phyloP scores from a whole-genome alignment of 2,888 invertebrate genomes.

The Linyphia triangularis region DNA sequence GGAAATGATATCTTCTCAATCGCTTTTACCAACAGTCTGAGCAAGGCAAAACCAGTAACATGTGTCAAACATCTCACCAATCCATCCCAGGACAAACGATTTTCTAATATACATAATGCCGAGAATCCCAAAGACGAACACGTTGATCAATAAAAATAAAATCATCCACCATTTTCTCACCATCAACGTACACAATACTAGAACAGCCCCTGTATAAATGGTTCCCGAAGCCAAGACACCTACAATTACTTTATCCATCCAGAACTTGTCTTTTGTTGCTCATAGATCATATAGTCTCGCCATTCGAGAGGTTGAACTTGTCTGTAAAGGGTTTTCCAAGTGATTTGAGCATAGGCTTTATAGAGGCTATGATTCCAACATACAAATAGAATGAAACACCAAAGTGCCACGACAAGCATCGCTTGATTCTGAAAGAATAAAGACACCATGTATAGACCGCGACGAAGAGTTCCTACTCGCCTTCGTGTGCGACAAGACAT shows the following conservation, averaged over 20 bases:
- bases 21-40: too few relatives aligned
- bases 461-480: too few relatives aligned
- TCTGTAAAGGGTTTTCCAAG: slow-evolving; percentile 4
- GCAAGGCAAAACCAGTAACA: not conserved
- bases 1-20: too few relatives aligned
- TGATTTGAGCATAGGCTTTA: slow-evolving; percentile 1
- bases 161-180: not conserved
- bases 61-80: not conserved
- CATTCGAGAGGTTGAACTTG: not conserved
- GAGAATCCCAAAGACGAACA: not conserved
- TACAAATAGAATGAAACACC: not conserved
- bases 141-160: not conserved
- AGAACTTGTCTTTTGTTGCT: not conserved
- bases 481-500: too few relatives aligned
- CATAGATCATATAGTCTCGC: not conserved
- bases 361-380: slow-evolving; percentile 35
- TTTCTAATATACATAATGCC: not conserved
- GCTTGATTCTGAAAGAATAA: not conserved
- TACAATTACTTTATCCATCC: slow-evolving; percentile 16
- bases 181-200: not conserved
- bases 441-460: too few relatives aligned
- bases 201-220: not conserved
- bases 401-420: not conserved
- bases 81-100: not conserved
- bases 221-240: not conserved